Base-by-base conservation (phyloP, 1,140 invertebrate genomes). In the Apis dorsata region DNA sequence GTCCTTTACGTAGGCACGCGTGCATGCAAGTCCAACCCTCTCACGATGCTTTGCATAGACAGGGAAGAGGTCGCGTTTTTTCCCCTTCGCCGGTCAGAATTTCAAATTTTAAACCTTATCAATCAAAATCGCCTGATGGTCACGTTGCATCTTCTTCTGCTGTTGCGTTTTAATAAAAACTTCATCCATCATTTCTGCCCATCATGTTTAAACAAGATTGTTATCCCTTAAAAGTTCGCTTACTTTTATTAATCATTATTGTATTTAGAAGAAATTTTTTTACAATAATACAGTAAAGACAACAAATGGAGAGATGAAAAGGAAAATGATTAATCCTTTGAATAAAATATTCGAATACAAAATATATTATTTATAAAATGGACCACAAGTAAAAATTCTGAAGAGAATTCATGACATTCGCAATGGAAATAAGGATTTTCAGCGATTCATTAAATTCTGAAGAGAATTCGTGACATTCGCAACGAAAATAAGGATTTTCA, bases 41-140 rank as follows among this genome's bases (percentile, higher is more conserved):
- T 49, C 24, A 11, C 34, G 24, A n/a, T 49, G 10, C 60, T 79
- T 84, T 66, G 65, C 62, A 80, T 83, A 51, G 28, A 59, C 28
- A 21, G 4, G 44, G 75, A 76, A 24, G 55, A 69, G 60, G 34
- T 75, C 44, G 21, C 57, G 53, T 70, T 53, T 65, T 82, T 85
- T 24, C 24, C 44, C 15, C 15, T 21, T 24, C 8, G 2, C 11
- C 11, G 5, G 34, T 17, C n/a, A 63, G 86, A 87, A 88, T 85
- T 88, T 85, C 65, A 87, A 85, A 87, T 88, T 85, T 71, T 60
- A 55, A 34, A 34, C 74, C 74, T 83, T 88, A 85, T 88, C 86
- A 79, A 87, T 88, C 86, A 88, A 81, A 75, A 78, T 57, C 85
- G 21, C 49, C 76, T 28, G 4, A 19, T 12, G 21, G 71, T 44